These are phyloP conservation scores for Choristoneura rosaceana DNA, from an alignment of 2,888 invertebrate species.

Conservation along the genomic window DNA sequence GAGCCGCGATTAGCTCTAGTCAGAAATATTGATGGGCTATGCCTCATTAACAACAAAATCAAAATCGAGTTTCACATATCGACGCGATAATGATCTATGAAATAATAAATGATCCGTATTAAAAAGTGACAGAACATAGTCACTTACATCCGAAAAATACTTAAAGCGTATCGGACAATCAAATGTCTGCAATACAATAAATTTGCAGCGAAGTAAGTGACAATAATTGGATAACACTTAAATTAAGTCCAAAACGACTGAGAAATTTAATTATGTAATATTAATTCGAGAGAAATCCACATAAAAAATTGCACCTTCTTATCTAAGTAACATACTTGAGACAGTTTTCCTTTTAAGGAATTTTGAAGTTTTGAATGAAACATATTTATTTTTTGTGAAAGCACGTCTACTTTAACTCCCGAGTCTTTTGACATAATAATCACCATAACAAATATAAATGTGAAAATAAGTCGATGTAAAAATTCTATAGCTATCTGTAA, in stretches of 20 bases:
- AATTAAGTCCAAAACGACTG: neutral
- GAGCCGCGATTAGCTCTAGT: neutral
- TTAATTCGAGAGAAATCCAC: too few species aligned
- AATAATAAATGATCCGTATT: too few species aligned
- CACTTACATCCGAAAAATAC: neutral
- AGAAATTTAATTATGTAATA: neutral
- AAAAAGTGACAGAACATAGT: neutral
- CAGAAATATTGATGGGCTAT: neutral
- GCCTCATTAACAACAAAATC: neutral
- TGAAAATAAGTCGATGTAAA: conserved; percentile 11
- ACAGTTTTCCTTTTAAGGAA: neutral
- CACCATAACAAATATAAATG: conserved; percentile 4
- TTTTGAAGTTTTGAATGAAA: neutral
- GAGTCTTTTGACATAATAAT: conserved; percentile 1
- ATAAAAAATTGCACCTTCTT: neutral
- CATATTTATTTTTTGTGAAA: neutral
- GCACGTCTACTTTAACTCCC: neutral
- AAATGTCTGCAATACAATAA: neutral
- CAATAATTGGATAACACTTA: neutral
- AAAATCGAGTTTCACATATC: neutral
- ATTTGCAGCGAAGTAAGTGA: neutral
- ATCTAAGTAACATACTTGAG: neutral
- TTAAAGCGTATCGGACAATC: neutral
- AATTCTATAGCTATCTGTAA: neutral
- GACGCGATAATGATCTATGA: neutral